Evolutionary conservation across 2,797 vertebrate species (phyloP).

Genomic region (Hozukius guyotensis): DNA sequence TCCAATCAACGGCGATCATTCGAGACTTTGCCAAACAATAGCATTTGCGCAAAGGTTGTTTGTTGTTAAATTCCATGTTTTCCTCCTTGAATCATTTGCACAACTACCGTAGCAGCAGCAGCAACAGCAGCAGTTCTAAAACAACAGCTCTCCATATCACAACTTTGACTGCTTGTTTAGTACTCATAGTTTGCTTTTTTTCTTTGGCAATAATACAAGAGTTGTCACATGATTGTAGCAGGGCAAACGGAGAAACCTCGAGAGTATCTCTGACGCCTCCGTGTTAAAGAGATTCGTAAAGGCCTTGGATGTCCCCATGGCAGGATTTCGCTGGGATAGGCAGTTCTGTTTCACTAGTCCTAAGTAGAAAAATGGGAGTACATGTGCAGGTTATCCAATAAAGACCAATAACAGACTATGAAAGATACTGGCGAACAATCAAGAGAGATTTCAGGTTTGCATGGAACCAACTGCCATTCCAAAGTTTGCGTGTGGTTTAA

Average conservation of each 20-base stretch:
- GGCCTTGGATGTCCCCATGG: slow-evolving; percentile 45
- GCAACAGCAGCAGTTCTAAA: slow-evolving; percentile 40
- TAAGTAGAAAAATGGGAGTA: slow-evolving; percentile 26
- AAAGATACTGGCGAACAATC: slow-evolving; percentile 49
- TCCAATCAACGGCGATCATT: slow-evolving; percentile 31
- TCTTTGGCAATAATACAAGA: slow-evolving; percentile 84
- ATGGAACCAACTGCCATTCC: slow-evolving; percentile 79
- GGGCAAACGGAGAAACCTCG: slow-evolving; percentile 63
- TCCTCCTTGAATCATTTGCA: slow-evolving; percentile 71
- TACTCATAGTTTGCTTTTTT: slow-evolving; percentile 70
- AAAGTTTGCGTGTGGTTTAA: slow-evolving; percentile 68
- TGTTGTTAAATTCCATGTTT: slow-evolving; percentile 42
- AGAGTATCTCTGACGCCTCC: slow-evolving; percentile 58
- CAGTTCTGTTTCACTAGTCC: slow-evolving; percentile 52
- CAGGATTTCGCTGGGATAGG: slow-evolving; percentile 52
- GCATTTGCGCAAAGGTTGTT: slow-evolving; percentile 60
- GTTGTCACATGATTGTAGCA: slow-evolving; percentile 82
- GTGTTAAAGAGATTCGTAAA: slow-evolving; percentile 43
- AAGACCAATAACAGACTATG: slow-evolving; percentile 35
- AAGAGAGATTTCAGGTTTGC: slow-evolving; percentile 79
- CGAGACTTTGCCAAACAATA: slow-evolving; percentile 55
- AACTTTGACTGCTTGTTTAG: slow-evolving; percentile 66
- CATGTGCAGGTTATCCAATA: slow-evolving; percentile 38
- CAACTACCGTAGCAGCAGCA: slow-evolving; percentile 72
- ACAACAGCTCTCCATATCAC: slow-evolving; percentile 62